Evolutionary conservation across 1,140 invertebrate genomes (phyloP).

Genomic region (Calycopis cecrops): DNA sequence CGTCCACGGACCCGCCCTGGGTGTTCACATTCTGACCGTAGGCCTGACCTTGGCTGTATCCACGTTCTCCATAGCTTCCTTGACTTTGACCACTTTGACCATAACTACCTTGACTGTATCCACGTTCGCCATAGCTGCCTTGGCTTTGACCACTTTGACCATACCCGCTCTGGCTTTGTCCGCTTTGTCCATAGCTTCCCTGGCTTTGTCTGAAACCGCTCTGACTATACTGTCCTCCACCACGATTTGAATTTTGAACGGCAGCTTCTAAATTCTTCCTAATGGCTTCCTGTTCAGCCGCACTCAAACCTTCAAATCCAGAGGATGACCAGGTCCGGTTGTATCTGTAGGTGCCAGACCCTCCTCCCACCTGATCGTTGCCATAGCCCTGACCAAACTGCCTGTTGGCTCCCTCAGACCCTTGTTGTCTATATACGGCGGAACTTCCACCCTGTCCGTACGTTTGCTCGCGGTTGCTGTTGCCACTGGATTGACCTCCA

Average conservation of each 20-base stretch:
- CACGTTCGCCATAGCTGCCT: slow-evolving; percentile 16
- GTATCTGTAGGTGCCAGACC: slow-evolving; percentile 32
- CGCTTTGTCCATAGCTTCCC: slow-evolving; percentile 18
- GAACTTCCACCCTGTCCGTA: slow-evolving; percentile 10
- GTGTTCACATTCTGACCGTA: slow-evolving; percentile 27
- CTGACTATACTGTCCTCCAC: slow-evolving; percentile 19
- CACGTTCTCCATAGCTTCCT: slow-evolving; percentile 17
- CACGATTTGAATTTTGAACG: slow-evolving; percentile 26
- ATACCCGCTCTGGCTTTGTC: slow-evolving; percentile 14
- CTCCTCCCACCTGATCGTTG: slow-evolving; percentile 18
- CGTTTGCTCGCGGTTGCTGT: slow-evolving; percentile 12
- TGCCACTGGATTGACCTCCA: slow-evolving; percentile 19
- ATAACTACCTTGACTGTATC: slow-evolving; percentile 21
- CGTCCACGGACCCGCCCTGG: slow-evolving; percentile 26
- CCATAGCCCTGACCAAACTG: slow-evolving; percentile 21
- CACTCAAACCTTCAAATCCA: slow-evolving; percentile 36
- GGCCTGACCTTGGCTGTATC: too few species aligned
- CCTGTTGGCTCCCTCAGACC: slow-evolving; percentile 19
- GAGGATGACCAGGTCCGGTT: slow-evolving; percentile 42
- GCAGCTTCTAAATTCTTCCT: slow-evolving; percentile 34
- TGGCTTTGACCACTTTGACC: slow-evolving; percentile 23
- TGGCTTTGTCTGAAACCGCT: slow-evolving; percentile 24
- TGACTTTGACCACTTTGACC: slow-evolving; percentile 21
- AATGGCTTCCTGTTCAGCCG: slow-evolving; percentile 49
- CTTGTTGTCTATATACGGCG: slow-evolving; percentile 18